Conservation (phyloP, 2,113 vertebrate species). For the Callospermophilus lateralis region DNA sequence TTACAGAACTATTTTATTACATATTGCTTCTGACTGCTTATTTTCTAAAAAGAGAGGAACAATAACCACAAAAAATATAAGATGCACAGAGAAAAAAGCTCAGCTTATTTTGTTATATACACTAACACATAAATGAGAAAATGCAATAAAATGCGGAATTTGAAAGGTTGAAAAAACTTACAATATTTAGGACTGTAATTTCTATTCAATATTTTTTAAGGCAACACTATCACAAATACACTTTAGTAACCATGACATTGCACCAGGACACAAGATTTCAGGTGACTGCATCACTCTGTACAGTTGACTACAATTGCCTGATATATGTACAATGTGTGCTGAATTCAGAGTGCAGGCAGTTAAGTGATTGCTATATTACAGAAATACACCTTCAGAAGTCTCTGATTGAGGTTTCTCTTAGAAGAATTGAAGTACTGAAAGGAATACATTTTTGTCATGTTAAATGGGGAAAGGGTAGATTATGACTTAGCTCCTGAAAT, state of each 20-base stretch:
- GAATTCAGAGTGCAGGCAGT: constrained; percentile 67
- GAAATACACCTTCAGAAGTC: constrained; percentile 66
- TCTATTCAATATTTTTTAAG: constrained; percentile 64
- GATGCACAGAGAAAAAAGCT: constrained; percentile 9
- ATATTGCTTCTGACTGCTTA: constrained; percentile 80
- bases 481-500: constrained; percentile 77
- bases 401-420: constrained; percentile 69
- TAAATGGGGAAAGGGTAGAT: constrained; percentile 78
- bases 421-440: constrained; percentile 67
- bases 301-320: constrained; percentile 49
- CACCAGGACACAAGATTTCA: constrained; percentile 72
- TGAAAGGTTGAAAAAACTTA: constrained; percentile 60
- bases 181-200: constrained; percentile 36
- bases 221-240: constrained; percentile 73
- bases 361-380: constrained; percentile 62
- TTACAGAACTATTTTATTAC: constrained; percentile 82
- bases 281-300: constrained; percentile 65
- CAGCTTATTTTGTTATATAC: constrained; percentile 65
- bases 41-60: constrained; percentile 79
- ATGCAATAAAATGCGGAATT: constrained; percentile 67
- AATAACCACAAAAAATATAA: constrained; percentile 61
- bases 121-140: constrained; percentile 71
- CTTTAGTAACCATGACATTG: constrained; percentile 65
- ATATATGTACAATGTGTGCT: constrained; percentile 73
- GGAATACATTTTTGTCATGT: constrained; percentile 74